Base-by-base conservation (phyloP, 1,140 invertebrate species). In the Drosophila carrolli region DNA sequence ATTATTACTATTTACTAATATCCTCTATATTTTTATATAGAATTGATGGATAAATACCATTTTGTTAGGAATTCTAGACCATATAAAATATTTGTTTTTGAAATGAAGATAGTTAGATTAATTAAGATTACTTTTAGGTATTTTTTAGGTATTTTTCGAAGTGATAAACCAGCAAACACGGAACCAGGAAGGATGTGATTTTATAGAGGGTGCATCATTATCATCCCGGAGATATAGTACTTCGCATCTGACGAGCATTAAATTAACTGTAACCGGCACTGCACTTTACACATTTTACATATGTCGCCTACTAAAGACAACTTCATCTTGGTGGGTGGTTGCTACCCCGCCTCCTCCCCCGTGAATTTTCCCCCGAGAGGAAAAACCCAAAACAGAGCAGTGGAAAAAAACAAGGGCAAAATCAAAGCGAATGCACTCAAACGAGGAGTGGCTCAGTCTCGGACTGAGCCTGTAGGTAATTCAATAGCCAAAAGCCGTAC, bases 271-370 rank as follows among this genome's bases (percentile, higher is more conserved):
- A 88, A 81, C 82, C 80, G 81, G 81, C 81, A 85, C 71, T 90
- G 85, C 85, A 90, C 85, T 90, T 90, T 90, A 90, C 85, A 90
- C 85, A 90, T 90, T 90, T 90, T 90, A 90, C 85, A 90, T 90
- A 90, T 90, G 85, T 90, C 85, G 75, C 85, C 68, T 67, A 56
- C 76, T 56, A 60, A 41, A 57, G 44, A 58, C 43, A 67, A 77
- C 73, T 68, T 77, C 53, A 43, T 72, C 75, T 58, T 58, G 75
- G 74, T 78, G 75, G 75, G 75, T 78, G 75, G 74, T 78, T 71
- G 40, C 10, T 44, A 9, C 10, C 8, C 10, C 8, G 23, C 9
- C 10, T 8, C 41, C 65, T 0, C 44, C 53, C 46, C 51, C 51
- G 38, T 48, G 13, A 59, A 80, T 77, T 59, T 67, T 89, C 83